phyloP scores from a whole-genome alignment of 2,888 invertebrate species.

The Digitonthophagus gazella region DNA sequence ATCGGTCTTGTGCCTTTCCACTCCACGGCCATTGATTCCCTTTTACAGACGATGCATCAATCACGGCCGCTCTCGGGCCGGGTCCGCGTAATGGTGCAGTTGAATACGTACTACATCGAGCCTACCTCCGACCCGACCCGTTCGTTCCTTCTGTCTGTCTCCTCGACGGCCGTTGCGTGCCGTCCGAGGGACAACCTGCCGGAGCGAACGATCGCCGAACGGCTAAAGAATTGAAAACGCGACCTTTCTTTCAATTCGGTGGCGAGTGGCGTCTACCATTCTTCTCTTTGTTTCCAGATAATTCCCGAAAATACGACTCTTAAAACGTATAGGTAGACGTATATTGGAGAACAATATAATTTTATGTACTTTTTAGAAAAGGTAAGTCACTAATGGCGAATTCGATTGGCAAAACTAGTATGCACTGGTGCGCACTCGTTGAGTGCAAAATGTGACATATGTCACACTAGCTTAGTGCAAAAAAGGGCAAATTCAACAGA shows the following conservation, averaged over 20 bases:
- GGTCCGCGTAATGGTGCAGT: neutral
- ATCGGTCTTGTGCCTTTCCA: slow-evolving; percentile 27
- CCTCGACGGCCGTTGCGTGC: neutral
- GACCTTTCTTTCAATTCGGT: neutral
- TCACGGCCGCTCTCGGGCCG: neutral
- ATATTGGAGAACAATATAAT: too few relatives aligned
- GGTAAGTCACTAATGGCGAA: too few relatives aligned
- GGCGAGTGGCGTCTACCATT: neutral
- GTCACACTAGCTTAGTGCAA: too few relatives aligned
- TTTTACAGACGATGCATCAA: slow-evolving; percentile 16
- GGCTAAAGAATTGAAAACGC: neutral
- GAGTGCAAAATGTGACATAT: too few relatives aligned
- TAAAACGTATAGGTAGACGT: too few relatives aligned
- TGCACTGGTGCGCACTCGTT: too few relatives aligned
- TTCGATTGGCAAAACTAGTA: too few relatives aligned
- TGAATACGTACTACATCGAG: neutral
- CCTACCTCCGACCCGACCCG: neutral
- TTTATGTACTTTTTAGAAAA: too few relatives aligned
- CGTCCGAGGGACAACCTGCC: neutral
- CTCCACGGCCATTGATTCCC: slow-evolving; percentile 14
- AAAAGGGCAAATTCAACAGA: too few relatives aligned
- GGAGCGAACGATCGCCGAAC: neutral
- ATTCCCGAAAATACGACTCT: too few relatives aligned
- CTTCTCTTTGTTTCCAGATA: too few relatives aligned
- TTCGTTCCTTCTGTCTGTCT: neutral